A percentile compares a stretch with the other conserved stretches of the same genome.
Conservation (phyloP, 2,888 invertebrate species). For the Mamestra brassicae region DNA sequence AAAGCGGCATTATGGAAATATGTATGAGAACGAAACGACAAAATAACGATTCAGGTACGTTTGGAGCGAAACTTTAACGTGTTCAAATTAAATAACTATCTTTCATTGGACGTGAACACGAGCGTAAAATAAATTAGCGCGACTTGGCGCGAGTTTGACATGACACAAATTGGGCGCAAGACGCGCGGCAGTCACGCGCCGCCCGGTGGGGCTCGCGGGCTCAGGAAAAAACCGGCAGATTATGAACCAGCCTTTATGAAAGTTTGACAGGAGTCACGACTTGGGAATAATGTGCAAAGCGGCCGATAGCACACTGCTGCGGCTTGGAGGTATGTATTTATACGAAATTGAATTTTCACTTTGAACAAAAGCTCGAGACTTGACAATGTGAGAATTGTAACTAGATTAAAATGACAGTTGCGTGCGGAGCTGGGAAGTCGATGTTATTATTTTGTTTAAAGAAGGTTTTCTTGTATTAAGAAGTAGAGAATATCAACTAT, state of each 20-base stretch:
- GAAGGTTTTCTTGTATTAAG: background rate
- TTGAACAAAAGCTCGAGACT: conserved; percentile 32
- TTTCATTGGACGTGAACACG: conserved; percentile 59
- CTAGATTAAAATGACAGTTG: conserved; percentile 34
- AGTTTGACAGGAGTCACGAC: conserved; percentile 65
- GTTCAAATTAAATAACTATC: conserved; percentile 72
- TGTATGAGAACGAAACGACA: conserved; percentile 17
- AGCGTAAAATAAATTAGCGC: conserved; percentile 69
- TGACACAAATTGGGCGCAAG: conserved; percentile 65
- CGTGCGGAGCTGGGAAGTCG: background rate
- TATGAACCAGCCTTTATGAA: conserved; percentile 66
- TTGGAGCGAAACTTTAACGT: conserved; percentile 50
- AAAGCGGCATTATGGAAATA: conserved; percentile 7
- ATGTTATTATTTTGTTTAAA: background rate
- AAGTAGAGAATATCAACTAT: background rate
- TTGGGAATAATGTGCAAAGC: conserved; percentile 43
- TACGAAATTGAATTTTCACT: conserved; percentile 45
- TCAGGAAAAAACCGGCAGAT: conserved; percentile 48
- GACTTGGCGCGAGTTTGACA: conserved; percentile 69
- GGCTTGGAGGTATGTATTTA: conserved; percentile 25
- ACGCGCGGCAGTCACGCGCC: conserved; percentile 13
- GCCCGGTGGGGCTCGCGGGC: background rate
- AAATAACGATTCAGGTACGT: conserved; percentile 22
- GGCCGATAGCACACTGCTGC: conserved; percentile 15
- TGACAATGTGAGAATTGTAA: conserved; percentile 26